Conservation (phyloP, 2,113 vertebrate species). For the Cisticola juncidis region DNA sequence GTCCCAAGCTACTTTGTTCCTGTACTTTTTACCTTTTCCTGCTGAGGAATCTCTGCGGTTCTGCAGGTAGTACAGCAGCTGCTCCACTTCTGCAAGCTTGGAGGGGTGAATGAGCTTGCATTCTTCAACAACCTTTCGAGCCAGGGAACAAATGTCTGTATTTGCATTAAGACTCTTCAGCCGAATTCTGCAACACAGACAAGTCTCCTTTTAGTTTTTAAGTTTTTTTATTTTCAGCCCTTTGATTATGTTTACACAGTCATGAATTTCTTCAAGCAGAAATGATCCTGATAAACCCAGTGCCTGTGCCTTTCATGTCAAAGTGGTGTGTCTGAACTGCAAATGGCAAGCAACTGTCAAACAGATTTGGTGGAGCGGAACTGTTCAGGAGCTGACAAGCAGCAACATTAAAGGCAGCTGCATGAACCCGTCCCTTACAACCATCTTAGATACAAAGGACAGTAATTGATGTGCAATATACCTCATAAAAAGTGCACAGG, state of each 20-base stretch:
- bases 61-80: slow-evolving; percentile 92
- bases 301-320: neutral
- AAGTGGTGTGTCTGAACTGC: neutral
- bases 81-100: slow-evolving; percentile 90
- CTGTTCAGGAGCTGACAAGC: neutral
- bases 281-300: neutral
- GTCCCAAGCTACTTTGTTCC: neutral
- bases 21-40: slow-evolving; percentile 71
- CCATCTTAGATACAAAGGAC: neutral
- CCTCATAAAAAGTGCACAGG: neutral
- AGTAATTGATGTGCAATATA: neutral
- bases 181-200: slow-evolving; percentile 83
- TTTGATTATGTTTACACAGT: neutral
- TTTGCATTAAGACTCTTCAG: slow-evolving; percentile 93
- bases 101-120: slow-evolving; percentile 92
- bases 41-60: slow-evolving; percentile 83
- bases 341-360: neutral
- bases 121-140: slow-evolving; percentile 94
- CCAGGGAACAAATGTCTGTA: slow-evolving; percentile 90
- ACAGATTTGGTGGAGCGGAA: neutral
- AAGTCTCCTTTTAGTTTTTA: neutral
- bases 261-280: neutral
- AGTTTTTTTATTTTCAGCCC: neutral
- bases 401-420: neutral
- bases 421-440: neutral